Percentiles rank a stretch among this genome's conserved stretches.
phyloP scores from a whole-genome alignment of 2,888 invertebrate genomes.

The Xanthia togata region DNA sequence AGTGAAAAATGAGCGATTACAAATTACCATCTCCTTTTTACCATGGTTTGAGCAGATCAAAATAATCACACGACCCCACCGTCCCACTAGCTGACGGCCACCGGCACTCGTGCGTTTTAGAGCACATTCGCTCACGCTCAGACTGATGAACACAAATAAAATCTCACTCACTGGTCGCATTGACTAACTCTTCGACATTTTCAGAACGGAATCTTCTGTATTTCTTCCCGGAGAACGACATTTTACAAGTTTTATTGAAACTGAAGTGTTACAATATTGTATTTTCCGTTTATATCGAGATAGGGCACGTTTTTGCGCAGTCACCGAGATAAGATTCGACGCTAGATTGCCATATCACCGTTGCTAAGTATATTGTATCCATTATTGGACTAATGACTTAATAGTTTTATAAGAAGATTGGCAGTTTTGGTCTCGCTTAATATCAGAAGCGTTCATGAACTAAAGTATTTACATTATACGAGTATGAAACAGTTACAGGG shows the following conservation, averaged over 20 bases:
- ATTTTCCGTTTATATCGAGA: constrained; percentile 26
- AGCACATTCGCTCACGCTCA: background rate
- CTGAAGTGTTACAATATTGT: constrained; percentile 33
- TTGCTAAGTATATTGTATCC: constrained; percentile 19
- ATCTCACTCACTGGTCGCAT: constrained; percentile 76
- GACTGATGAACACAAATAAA: background rate
- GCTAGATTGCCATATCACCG: constrained; percentile 49
- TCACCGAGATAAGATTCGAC: constrained; percentile 56
- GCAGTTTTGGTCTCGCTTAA: no score
- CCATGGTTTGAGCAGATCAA: constrained; percentile 11
- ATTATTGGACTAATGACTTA: constrained; percentile 33
- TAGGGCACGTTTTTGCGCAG: constrained; percentile 24
- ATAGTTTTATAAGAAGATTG: background rate
- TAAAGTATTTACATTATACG: no score
- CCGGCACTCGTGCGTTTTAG: background rate
- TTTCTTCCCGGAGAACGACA: constrained; percentile 83
- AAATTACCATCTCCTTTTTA: background rate
- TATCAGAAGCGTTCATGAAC: no score
- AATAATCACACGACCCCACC: background rate
- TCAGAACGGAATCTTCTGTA: constrained; percentile 77
- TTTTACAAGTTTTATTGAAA: constrained; percentile 54
- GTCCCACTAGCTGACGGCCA: background rate
- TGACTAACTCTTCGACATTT: constrained; percentile 78
- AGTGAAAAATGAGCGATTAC: no score
- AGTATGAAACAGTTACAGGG: no score